These are phyloP conservation scores for Syrista parreyssii DNA, from an alignment of 2,888 invertebrate genomes.

Conservation along the genomic window DNA sequence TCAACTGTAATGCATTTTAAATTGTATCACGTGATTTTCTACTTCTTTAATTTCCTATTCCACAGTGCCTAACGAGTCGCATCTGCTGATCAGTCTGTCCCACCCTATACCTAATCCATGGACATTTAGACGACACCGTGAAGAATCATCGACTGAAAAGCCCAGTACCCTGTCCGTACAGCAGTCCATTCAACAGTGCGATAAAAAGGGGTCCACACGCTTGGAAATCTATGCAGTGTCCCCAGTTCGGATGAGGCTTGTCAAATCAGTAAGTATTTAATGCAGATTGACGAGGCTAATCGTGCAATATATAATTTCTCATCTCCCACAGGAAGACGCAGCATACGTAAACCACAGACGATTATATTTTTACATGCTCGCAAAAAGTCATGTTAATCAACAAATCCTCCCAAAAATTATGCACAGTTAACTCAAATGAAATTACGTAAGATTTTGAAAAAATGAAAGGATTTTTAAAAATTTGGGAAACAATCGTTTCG, in stretches of 20 bases:
- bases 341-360: background rate
- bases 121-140: conserved; percentile 52
- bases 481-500: background rate
- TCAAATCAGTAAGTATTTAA: conserved; percentile 55
- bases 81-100: background rate
- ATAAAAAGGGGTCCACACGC: conserved; percentile 48
- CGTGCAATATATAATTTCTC: conserved; percentile 30
- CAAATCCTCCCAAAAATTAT: background rate
- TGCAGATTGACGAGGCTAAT: conserved; percentile 48
- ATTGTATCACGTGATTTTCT: background rate
- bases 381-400: background rate
- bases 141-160: conserved; percentile 40
- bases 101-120: conserved; percentile 37
- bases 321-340: background rate
- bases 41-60: background rate
- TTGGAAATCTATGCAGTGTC: conserved; percentile 38
- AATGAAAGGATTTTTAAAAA: background rate
- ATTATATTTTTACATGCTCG: background rate
- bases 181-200: conserved; percentile 42
- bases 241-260: conserved; percentile 48
- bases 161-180: conserved; percentile 42
- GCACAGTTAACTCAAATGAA: background rate
- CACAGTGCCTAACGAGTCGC: background rate
- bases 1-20: background rate
- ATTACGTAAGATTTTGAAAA: background rate